Conservation (phyloP, 2,113 vertebrate species). For the Gymnocephalus cernua region DNA sequence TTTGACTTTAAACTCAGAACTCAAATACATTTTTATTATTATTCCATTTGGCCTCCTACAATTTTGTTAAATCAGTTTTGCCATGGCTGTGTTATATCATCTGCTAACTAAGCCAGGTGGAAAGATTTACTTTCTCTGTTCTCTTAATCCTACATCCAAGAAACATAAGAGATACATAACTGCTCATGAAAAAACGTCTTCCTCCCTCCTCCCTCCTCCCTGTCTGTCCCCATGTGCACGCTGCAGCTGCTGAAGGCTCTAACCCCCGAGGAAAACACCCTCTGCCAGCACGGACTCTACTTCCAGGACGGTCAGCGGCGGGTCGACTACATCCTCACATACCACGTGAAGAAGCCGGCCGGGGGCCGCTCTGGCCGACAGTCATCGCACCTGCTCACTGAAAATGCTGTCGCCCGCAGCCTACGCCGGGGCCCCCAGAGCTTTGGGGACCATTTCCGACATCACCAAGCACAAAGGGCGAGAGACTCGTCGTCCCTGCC, state of each 20-base stretch:
- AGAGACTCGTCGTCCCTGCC: constrained; percentile 19
- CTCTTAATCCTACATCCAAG: no score
- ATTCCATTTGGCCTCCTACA: no score
- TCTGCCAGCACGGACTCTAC: constrained; percentile 91
- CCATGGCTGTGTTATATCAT: no score
- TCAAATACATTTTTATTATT: no score
- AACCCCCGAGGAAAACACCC: constrained; percentile 88
- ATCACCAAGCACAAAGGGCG: background rate
- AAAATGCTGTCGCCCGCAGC: constrained; percentile 77
- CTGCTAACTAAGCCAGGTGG: background rate
- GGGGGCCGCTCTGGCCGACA: constrained; percentile 74
- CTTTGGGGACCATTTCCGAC: background rate
- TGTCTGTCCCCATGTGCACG: constrained; percentile 18
- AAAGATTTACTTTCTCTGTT: background rate
- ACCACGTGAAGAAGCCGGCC: constrained; percentile 89
- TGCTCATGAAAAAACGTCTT: background rate
- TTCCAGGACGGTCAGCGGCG: constrained; percentile 93
- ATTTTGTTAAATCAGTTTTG: no score
- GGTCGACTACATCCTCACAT: constrained; percentile 95
- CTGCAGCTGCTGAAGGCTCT: constrained; percentile 91
- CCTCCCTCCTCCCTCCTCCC: background rate
- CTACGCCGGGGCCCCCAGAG: constrained; percentile 67
- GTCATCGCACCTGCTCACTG: constrained; percentile 77
- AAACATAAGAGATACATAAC: background rate
- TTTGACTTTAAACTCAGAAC: no score